Conservation (phyloP, 2,888 invertebrate genomes). For the Drosophila cognata region DNA sequence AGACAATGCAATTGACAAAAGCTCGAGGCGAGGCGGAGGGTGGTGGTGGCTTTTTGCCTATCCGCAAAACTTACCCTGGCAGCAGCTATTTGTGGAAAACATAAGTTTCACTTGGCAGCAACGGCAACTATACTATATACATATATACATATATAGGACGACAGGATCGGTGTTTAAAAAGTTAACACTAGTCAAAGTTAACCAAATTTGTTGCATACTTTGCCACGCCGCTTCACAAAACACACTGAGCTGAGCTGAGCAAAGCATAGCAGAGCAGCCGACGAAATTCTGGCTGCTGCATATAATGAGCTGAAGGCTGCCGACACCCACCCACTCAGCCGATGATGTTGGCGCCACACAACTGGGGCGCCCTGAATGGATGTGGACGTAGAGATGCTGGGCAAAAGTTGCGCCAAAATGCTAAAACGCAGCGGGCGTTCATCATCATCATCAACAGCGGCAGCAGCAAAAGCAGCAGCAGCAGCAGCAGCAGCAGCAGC, state of each 20-base stretch:
- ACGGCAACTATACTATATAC: not conserved
- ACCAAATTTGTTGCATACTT: constrained; percentile 80
- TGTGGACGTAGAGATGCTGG: constrained; percentile 57
- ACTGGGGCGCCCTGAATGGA: constrained; percentile 59
- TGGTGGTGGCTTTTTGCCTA: not conserved
- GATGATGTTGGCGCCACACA: constrained; percentile 50
- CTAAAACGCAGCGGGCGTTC: constrained; percentile 72
- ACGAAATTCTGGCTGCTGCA: constrained; percentile 50
- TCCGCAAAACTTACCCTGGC: constrained; percentile 48
- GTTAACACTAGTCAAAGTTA: constrained; percentile 78
- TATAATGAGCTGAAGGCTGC: constrained; percentile 68
- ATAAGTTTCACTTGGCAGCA: constrained; percentile 45
- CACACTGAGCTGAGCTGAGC: constrained; percentile 57
- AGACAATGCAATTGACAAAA: constrained; percentile 41
- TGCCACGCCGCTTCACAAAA: constrained; percentile 73
- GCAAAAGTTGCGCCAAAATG: constrained; percentile 68
- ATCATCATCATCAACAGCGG: constrained; percentile 39
- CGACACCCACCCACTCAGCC: constrained; percentile 19
- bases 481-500: not conserved
- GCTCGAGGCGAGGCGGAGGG: not conserved
- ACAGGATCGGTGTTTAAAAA: constrained; percentile 65
- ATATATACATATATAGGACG: not conserved
- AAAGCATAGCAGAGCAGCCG: constrained; percentile 12
- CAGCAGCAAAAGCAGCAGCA: constrained; percentile 15
- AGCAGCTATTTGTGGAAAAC: constrained; percentile 39